phyloP scores from a whole-genome alignment of 1,140 invertebrate genomes.

The Sipha flava region DNA sequence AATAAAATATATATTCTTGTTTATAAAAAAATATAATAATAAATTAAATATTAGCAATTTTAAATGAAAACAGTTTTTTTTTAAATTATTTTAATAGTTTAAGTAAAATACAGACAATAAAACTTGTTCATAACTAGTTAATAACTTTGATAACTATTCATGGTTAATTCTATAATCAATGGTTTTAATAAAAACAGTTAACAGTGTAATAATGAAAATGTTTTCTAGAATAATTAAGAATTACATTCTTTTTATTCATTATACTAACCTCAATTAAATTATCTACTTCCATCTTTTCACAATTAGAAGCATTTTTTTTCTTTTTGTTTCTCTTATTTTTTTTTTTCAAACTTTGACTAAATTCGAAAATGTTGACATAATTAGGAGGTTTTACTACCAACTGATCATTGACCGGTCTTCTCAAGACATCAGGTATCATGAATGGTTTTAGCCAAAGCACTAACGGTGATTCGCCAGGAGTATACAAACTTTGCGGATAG shows the following conservation, averaged over 20 bases:
- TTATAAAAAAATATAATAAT: background rate
- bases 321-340: background rate
- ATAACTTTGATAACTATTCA: no score
- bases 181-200: background rate
- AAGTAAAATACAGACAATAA: no score
- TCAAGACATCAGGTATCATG: slow-evolving; percentile 35
- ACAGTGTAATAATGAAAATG: no score
- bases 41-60: background rate
- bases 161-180: no score
- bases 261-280: slow-evolving; percentile 13
- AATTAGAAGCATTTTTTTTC: background rate
- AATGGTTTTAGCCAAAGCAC: slow-evolving; percentile 50
- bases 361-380: slow-evolving; percentile 7
- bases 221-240: no score
- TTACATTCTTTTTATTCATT: background rate
- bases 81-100: no score
- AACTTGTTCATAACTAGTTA: no score
- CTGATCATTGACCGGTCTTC: background rate
- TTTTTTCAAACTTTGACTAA: background rate
- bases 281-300: slow-evolving; percentile 23
- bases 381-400: background rate
- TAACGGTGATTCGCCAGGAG: slow-evolving; percentile 66
- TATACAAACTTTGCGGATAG: slow-evolving; percentile 68
- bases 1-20: no score
- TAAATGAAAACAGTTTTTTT: no score